Conservation (phyloP, 2,888 invertebrate species). For the Tetheella fluctuosa region DNA sequence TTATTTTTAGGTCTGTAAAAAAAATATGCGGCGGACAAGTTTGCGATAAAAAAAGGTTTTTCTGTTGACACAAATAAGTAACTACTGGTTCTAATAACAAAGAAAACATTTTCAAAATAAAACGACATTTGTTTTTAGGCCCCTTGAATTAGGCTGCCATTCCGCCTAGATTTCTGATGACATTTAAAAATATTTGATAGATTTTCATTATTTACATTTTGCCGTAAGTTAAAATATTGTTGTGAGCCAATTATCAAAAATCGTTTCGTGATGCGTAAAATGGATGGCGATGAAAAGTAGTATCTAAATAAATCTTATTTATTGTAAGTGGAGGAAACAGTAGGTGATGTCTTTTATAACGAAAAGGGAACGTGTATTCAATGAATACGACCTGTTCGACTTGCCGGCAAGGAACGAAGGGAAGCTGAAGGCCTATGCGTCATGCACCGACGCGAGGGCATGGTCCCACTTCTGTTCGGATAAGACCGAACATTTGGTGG, state of each 20-base stretch:
- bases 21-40: no score
- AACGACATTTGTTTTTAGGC: constrained; percentile 65
- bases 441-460: constrained; percentile 83
- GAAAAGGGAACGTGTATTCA: constrained; percentile 77
- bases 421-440: constrained; percentile 82
- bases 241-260: constrained; percentile 56
- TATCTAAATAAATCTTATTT: constrained; percentile 53
- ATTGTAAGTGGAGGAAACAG: constrained; percentile 48
- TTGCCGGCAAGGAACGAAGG: constrained; percentile 80
- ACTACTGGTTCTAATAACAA: constrained; percentile 19
- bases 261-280: constrained; percentile 65
- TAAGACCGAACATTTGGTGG: constrained; percentile 83
- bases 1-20: no score
- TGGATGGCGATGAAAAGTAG: constrained; percentile 69
- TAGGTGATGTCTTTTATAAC: constrained; percentile 77
- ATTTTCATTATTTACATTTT: constrained; percentile 67
- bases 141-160: constrained; percentile 43
- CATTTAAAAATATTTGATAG: constrained; percentile 60
- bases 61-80: constrained; percentile 11
- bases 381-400: constrained; percentile 72
- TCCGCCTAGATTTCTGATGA: constrained; percentile 73
- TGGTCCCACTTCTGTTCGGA: constrained; percentile 84
- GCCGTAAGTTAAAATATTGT: constrained; percentile 51
- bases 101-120: constrained; percentile 41
- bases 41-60: no score